Evolutionary conservation across 2,888 invertebrate species (phyloP).

Genomic region (Ormyrus thymus): DNA sequence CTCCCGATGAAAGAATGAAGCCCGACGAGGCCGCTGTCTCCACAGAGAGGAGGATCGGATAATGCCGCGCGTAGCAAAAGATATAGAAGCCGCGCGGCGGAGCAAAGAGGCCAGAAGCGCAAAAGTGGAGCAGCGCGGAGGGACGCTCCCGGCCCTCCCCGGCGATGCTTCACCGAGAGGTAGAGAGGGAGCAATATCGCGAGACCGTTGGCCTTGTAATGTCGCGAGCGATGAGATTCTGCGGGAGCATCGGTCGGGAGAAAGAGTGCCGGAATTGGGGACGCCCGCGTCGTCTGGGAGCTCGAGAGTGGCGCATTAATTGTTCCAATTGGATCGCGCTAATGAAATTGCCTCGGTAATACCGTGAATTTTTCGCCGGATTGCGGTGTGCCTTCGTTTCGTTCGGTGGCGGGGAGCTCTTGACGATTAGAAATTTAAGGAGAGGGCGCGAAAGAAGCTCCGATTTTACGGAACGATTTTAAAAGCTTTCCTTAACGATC

Average conservation of each 20-base stretch:
- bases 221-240: conserved; percentile 14
- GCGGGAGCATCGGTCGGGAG: background rate
- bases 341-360: too few species aligned
- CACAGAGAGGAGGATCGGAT: background rate
- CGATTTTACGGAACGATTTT: too few species aligned
- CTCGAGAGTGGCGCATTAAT: background rate
- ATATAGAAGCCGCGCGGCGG: background rate
- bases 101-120: background rate
- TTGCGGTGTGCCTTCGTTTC: too few species aligned
- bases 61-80: background rate
- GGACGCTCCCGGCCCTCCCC: too few species aligned
- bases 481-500: too few species aligned
- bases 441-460: too few species aligned
- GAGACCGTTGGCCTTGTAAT: conserved; percentile 48
- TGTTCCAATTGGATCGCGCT: background rate
- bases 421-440: too few species aligned
- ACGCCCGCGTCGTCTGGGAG: background rate
- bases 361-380: background rate
- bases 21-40: too few species aligned
- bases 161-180: background rate
- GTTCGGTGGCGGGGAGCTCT: too few species aligned
- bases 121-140: conserved; percentile 13
- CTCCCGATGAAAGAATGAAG: too few species aligned
- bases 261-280: background rate
- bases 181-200: conserved; percentile 46